phyloP scores from a whole-genome alignment of 2,113 vertebrate genomes.

The Caloenas nicobarica region DNA sequence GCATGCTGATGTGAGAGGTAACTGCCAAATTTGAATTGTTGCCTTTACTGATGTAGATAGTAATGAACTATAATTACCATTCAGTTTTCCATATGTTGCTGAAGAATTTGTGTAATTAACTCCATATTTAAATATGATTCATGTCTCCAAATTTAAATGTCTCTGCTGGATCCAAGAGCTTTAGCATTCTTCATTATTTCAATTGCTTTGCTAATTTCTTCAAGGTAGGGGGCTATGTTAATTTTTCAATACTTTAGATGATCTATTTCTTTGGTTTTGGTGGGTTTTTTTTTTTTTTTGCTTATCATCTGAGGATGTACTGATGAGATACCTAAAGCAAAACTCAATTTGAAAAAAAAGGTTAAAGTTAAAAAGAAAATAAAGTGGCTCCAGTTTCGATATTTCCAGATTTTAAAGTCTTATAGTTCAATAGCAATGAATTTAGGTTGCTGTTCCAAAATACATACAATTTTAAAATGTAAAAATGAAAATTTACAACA shows the following conservation, averaged over 20 bases:
- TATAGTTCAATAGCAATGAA: background rate
- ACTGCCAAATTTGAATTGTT: slow-evolving; percentile 46
- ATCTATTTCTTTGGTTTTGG: background rate
- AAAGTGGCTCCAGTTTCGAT: background rate
- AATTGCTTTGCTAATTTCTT: slow-evolving; percentile 39
- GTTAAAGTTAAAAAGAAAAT: background rate
- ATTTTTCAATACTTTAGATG: background rate
- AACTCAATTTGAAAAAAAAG: background rate
- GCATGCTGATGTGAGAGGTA: slow-evolving; percentile 26
- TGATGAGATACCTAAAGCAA: background rate
- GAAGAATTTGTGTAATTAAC: slow-evolving; percentile 55
- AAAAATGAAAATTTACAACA: background rate
- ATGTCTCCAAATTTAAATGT: slow-evolving; percentile 41
- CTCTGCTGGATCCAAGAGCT: slow-evolving; percentile 25
- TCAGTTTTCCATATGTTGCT: slow-evolving; percentile 44
- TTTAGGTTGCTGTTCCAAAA: background rate
- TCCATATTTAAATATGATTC: slow-evolving; percentile 57
- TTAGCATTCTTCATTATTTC: slow-evolving; percentile 12
- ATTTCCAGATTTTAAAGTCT: background rate
- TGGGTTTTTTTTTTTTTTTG: background rate
- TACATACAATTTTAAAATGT: background rate
- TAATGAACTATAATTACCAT: slow-evolving; percentile 57
- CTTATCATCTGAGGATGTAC: background rate
- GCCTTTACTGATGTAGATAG: slow-evolving; percentile 44
- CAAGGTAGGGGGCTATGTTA: slow-evolving; percentile 5